Conservation (phyloP, 2,888 invertebrate genomes). For the Rhingia campestris region DNA sequence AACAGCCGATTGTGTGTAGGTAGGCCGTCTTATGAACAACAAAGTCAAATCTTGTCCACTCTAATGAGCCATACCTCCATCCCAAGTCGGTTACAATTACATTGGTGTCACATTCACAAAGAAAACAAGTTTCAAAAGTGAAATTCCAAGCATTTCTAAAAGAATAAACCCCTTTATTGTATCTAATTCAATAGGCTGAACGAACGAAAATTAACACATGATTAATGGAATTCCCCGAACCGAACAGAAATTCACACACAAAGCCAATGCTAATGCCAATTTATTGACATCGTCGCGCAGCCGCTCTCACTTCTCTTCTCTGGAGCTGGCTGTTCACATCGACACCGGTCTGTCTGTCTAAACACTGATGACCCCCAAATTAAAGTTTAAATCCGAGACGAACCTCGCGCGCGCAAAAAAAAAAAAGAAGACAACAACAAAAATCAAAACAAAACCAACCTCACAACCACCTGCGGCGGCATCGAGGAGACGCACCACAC, state of each 20-base stretch:
- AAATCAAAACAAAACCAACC: background rate
- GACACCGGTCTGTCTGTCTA: constrained; percentile 38
- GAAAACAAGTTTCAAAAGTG: constrained; percentile 5
- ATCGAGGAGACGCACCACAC: too few species aligned
- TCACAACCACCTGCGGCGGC: constrained; percentile 31
- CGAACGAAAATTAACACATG: constrained; percentile 43
- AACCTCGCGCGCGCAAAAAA: background rate
- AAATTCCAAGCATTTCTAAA: constrained; percentile 38
- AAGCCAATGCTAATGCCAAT: constrained; percentile 11
- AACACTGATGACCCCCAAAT: constrained; percentile 51
- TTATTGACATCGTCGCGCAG: constrained; percentile 1
- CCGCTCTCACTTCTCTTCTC: constrained; percentile 12
- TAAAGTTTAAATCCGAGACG: constrained; percentile 8
- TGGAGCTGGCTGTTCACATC: background rate
- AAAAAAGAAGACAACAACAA: constrained; percentile 16
- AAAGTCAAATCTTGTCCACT: constrained; percentile 36
- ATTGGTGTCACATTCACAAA: constrained; percentile 27
- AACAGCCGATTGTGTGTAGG: background rate
- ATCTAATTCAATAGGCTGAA: background rate
- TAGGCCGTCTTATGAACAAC: constrained; percentile 4
- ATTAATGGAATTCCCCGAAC: constrained; percentile 41
- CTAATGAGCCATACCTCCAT: constrained; percentile 12
- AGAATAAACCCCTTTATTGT: constrained; percentile 35
- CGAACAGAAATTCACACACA: background rate
- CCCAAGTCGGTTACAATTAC: background rate